Evolutionary conservation across 2,113 vertebrate species (phyloP).

Genomic region (Pollachius pollachius): DNA sequence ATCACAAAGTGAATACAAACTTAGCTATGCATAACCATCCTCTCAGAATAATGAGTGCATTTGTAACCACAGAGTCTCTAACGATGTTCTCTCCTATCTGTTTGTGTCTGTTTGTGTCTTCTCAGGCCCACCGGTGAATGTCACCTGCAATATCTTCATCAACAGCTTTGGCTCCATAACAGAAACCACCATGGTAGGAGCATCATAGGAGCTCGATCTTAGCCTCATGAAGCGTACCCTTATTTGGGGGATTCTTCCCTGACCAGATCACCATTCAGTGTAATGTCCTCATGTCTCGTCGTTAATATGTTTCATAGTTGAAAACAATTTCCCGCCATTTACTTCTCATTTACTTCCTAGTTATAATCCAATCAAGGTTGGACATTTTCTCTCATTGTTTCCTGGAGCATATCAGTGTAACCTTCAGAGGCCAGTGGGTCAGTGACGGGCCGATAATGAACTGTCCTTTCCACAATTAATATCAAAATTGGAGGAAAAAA

Average conservation of each 20-base stretch:
- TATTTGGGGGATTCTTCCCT: neutral
- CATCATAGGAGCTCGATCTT: neutral
- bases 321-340: neutral
- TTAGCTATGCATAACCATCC: too few species aligned
- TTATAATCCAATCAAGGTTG: slow-evolving; percentile 34
- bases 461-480: slow-evolving; percentile 74
- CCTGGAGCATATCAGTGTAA: slow-evolving; percentile 55
- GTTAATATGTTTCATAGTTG: neutral
- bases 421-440: slow-evolving; percentile 67
- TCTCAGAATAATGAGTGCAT: neutral
- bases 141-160: slow-evolving; percentile 98
- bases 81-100: neutral
- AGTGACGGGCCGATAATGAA: slow-evolving; percentile 71
- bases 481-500: slow-evolving; percentile 65
- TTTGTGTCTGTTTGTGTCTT: slow-evolving; percentile 20
- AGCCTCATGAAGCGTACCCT: neutral
- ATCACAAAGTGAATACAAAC: too few species aligned
- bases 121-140: slow-evolving; percentile 88
- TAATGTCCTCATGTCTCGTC: neutral
- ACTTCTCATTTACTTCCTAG: slow-evolving; percentile 8
- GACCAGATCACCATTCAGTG: neutral
- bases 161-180: slow-evolving; percentile 94
- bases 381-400: slow-evolving; percentile 48
- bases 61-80: neutral
- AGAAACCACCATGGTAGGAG: slow-evolving; percentile 92